Percentiles rank a stretch among this genome's conserved stretches.
These are phyloP conservation scores for Eupithecia subfuscata DNA, from an alignment of 2,888 invertebrate species.

Conservation along the genomic window DNA sequence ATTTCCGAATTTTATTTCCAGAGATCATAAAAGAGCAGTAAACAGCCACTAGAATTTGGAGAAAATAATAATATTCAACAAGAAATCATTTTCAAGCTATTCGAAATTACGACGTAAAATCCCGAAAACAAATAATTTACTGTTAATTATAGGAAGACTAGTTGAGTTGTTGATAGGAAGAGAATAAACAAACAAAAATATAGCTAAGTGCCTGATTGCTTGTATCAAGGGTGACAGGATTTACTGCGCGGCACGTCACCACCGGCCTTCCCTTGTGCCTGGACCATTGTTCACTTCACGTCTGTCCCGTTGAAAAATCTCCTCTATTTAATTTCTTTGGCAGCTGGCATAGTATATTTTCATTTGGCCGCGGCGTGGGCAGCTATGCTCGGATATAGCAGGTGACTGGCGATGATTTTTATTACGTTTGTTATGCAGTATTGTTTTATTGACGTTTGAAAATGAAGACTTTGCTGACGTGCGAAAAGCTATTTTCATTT, in stretches of 20 bases:
- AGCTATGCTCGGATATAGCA: slow-evolving; percentile 65
- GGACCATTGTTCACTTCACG: slow-evolving; percentile 75
- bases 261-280: slow-evolving; percentile 66
- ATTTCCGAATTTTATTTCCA: slow-evolving; percentile 28
- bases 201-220: slow-evolving; percentile 42
- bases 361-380: slow-evolving; percentile 74
- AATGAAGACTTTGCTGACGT: slow-evolving; percentile 59
- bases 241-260: slow-evolving; percentile 51
- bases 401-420: slow-evolving; percentile 77
- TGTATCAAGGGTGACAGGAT: slow-evolving; percentile 40
- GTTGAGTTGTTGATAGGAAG: slow-evolving; percentile 47
- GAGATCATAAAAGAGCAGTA: slow-evolving; percentile 30
- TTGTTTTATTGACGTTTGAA: slow-evolving; percentile 74
- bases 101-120: slow-evolving; percentile 11
- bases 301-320: slow-evolving; percentile 77
- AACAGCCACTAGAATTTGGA: slow-evolving; percentile 25
- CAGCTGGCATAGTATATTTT: slow-evolving; percentile 76
- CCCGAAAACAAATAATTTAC: slow-evolving; percentile 44
- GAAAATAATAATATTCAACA: neutral
- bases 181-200: slow-evolving; percentile 35
- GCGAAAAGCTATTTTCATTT: slow-evolving; percentile 52
- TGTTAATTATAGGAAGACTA: slow-evolving; percentile 46
- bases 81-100: neutral
- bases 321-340: slow-evolving; percentile 81
- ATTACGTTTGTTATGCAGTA: slow-evolving; percentile 71